Evolutionary conservation across 2,888 invertebrate species (phyloP).

Genomic region (Chironomus tentans): DNA sequence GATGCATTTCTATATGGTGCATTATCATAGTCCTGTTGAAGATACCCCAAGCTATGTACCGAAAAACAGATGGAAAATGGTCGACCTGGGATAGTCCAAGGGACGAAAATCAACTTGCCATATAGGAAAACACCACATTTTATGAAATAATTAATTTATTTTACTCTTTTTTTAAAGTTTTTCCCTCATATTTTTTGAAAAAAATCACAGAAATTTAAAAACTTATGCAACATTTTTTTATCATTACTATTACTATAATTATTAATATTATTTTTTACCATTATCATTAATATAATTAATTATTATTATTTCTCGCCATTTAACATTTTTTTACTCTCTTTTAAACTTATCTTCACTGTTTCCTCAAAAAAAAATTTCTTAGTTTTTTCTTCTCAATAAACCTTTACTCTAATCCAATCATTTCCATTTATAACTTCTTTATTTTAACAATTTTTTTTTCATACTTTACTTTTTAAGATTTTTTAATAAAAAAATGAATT

Average conservation of each 20-base stretch:
- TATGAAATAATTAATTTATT: neutral
- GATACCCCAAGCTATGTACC: no score
- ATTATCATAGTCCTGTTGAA: no score
- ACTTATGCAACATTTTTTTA: constrained; percentile 10
- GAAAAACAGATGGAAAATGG: no score
- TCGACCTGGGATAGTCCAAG: no score
- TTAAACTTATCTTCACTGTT: neutral
- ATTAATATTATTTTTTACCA: neutral
- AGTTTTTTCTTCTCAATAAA: neutral
- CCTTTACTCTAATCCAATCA: constrained; percentile 10
- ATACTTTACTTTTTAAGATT: neutral
- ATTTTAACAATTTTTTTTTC: constrained; percentile 3
- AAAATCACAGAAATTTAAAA: constrained; percentile 27
- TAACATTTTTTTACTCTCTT: neutral
- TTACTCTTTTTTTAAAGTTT: constrained; percentile 15
- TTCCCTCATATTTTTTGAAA: constrained; percentile 21
- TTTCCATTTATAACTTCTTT: constrained; percentile 1
- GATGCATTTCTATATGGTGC: no score
- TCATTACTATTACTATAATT: neutral
- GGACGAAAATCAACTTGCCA: no score
- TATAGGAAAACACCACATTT: no score
- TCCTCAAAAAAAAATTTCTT: neutral
- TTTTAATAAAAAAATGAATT: constrained; percentile 12
- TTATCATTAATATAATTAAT: neutral
- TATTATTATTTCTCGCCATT: neutral